Conservation (phyloP, 2,113 vertebrate species). For the Nothoprocta perdicaria region DNA sequence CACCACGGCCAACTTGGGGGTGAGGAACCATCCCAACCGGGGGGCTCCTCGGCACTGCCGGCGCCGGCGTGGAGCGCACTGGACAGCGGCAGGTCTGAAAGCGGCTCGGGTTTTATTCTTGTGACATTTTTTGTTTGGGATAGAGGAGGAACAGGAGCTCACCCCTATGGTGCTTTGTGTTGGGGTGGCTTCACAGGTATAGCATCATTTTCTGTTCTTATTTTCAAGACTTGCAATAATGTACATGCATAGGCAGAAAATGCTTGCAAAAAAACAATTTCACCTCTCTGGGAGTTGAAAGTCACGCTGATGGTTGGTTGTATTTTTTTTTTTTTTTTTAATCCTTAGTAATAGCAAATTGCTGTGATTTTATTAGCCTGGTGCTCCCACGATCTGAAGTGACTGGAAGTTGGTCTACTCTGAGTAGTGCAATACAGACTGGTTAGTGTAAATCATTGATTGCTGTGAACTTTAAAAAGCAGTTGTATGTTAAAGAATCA, state of each 20-base stretch:
- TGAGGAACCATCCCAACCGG: constrained; percentile 75
- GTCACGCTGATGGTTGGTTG: not conserved
- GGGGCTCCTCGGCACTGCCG: constrained; percentile 6
- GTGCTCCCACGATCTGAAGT: not conserved
- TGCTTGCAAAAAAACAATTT: rapidly evolving
- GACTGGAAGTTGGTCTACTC: not conserved
- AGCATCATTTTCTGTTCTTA: not conserved
- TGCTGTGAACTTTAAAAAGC: not conserved
- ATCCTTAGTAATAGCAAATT: not conserved
- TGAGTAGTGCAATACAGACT: not conserved
- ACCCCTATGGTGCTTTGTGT: constrained; percentile 11
- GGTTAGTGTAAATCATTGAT: not conserved
- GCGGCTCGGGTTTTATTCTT: constrained; percentile 53
- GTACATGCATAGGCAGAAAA: not conserved
- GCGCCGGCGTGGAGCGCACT: too few species aligned
- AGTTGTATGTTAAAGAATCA: not conserved
- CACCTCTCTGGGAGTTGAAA: not conserved
- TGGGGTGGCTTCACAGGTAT: rapidly evolving
- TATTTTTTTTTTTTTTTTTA: not conserved
- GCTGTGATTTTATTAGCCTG: not conserved
- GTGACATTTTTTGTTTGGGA: constrained; percentile 53
- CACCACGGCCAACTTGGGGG: constrained; percentile 50
- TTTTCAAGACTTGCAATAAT: not conserved
- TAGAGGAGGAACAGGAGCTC: constrained; percentile 12
- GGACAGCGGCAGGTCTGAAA: not conserved